These are phyloP conservation scores for Pterobdella sp. DNA, from an alignment of 2,888 invertebrate species.

Conservation along the genomic window DNA sequence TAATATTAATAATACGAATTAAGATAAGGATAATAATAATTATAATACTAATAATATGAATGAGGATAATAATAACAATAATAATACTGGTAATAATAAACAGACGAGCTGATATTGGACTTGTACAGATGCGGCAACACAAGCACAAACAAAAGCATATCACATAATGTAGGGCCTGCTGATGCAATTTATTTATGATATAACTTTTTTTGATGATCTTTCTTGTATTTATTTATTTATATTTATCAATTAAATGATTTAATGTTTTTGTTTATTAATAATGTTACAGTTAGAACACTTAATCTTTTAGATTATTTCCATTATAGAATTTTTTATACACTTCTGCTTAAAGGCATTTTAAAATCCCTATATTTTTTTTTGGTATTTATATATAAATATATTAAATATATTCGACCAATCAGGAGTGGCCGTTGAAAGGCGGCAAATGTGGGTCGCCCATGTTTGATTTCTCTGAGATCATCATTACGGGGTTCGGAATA, in stretches of 20 bases:
- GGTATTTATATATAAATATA: background rate
- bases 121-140: background rate
- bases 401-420: background rate
- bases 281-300: background rate
- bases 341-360: background rate
- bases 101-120: background rate
- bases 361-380: background rate
- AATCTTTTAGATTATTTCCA: background rate
- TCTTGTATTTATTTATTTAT: too few species aligned
- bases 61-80: background rate
- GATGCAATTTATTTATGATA: too few species aligned
- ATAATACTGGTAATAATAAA: background rate
- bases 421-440: constrained; percentile 26
- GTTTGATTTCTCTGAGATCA: constrained; percentile 14
- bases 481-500: constrained; percentile 11
- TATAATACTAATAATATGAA: too few species aligned
- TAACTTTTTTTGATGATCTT: background rate
- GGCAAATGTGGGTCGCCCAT: constrained; percentile 20
- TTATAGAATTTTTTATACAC: background rate
- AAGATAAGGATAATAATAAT: too few species aligned
- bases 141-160: too few species aligned
- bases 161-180: too few species aligned
- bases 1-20: too few species aligned
- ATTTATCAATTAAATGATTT: too few species aligned
- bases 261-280: background rate